Evolutionary conservation across 2,113 vertebrate genomes (phyloP).

Genomic region (Rhizomys pruinosus): DNA sequence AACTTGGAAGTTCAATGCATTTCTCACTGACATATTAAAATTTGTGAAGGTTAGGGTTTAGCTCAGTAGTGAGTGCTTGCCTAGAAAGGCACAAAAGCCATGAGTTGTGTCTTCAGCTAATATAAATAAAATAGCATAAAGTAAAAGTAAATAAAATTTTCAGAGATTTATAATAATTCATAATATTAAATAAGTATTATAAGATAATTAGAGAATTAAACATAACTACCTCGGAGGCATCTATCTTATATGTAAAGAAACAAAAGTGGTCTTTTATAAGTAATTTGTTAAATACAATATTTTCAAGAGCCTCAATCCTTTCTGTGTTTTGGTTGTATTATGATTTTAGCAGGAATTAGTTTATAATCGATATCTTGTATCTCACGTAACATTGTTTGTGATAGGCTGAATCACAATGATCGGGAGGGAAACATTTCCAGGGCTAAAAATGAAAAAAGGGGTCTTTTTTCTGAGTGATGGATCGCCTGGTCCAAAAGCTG

Average conservation of each 20-base stretch:
- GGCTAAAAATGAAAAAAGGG: too few species aligned
- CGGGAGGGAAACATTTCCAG: background rate
- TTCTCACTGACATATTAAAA: background rate
- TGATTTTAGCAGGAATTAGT: too few species aligned
- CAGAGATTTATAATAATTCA: background rate
- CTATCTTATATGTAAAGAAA: background rate
- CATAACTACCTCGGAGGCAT: background rate
- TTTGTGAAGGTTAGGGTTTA: background rate
- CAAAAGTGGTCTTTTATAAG: background rate
- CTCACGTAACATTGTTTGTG: background rate
- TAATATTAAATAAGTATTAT: background rate
- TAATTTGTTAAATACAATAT: background rate
- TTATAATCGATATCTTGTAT: background rate
- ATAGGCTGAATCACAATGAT: background rate
- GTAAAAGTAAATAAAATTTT: too few species aligned
- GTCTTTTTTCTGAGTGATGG: background rate
- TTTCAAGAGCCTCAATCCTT: background rate
- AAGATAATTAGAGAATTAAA: background rate
- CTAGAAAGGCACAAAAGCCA: too few species aligned
- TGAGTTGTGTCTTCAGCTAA: too few species aligned
- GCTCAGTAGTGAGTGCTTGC: too few species aligned
- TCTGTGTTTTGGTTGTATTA: background rate
- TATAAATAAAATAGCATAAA: too few species aligned
- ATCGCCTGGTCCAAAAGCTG: background rate
- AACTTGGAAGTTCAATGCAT: constrained; percentile 4